These are phyloP conservation scores for Gerris buenoi DNA, from an alignment of 1,140 invertebrate species.

Conservation along the genomic window DNA sequence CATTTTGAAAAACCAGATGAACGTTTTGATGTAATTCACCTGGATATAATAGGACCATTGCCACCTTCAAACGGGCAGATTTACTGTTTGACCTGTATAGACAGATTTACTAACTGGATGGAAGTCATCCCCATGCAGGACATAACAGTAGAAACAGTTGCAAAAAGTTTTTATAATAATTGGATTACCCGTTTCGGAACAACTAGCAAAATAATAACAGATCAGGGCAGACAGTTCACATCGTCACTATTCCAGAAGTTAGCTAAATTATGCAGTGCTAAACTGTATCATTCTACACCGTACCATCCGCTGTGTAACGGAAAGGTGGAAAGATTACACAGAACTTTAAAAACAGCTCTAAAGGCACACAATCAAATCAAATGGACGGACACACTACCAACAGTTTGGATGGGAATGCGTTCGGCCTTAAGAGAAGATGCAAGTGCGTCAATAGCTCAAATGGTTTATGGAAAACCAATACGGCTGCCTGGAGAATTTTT, in stretches of 20 bases:
- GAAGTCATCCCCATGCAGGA: slow-evolving; percentile 31
- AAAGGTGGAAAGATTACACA: slow-evolving; percentile 28
- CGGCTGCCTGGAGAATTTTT: slow-evolving; percentile 1
- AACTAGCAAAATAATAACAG: slow-evolving; percentile 23
- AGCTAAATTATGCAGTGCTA: not conserved
- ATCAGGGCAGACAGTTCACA: slow-evolving; percentile 28
- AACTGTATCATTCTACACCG: not conserved
- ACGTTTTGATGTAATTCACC: no score
- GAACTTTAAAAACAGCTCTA: slow-evolving; percentile 29
- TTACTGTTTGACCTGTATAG: no score
- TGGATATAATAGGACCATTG: no score
- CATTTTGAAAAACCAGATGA: no score
- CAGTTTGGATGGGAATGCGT: slow-evolving; percentile 25
- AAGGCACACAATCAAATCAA: slow-evolving; percentile 14
- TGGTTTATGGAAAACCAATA: slow-evolving; percentile 12
- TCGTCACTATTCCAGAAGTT: slow-evolving; percentile 2
- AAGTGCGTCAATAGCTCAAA: slow-evolving; percentile 7
- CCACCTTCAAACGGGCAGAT: no score
- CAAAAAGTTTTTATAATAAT: slow-evolving; percentile 22
- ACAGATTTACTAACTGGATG: slow-evolving; percentile 30
- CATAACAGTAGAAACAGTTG: slow-evolving; percentile 28
- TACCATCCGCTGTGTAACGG: slow-evolving; percentile 23
- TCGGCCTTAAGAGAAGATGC: slow-evolving; percentile 8
- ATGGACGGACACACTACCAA: slow-evolving; percentile 22
- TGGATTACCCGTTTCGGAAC: slow-evolving; percentile 27